A percentile compares a stretch with the other conserved stretches of the same genome.
phyloP scores from a whole-genome alignment of 2,113 vertebrate species.

The Leptosomus discolor region DNA sequence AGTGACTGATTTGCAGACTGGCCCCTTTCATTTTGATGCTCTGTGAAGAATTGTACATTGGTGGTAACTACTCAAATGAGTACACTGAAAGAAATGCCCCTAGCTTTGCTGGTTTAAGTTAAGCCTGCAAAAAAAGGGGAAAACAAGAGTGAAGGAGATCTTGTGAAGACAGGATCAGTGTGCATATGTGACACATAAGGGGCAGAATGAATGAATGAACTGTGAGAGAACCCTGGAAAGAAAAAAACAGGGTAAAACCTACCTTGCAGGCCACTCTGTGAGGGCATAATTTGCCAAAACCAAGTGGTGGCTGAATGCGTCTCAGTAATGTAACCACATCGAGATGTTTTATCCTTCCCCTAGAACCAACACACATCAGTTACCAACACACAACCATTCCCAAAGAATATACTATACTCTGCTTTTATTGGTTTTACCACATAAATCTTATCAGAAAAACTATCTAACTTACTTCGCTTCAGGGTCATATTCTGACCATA shows the following conservation, averaged over 20 bases:
- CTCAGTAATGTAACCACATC: constrained; percentile 94
- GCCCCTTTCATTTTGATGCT: background rate
- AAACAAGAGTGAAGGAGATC: background rate
- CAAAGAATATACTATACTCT: background rate
- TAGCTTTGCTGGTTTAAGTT: background rate
- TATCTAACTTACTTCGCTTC: constrained; percentile 91
- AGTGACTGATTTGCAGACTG: background rate
- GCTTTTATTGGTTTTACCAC: background rate
- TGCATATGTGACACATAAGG: background rate
- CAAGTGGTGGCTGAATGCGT: constrained; percentile 95
- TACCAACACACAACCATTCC: background rate
- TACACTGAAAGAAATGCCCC: background rate
- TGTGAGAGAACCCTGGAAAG: background rate
- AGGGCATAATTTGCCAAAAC: constrained; percentile 96
- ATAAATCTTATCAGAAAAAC: background rate
- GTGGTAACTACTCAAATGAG: background rate
- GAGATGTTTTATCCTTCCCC: constrained; percentile 96
- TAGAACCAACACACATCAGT: constrained; percentile 45
- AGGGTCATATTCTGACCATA: constrained; percentile 99
- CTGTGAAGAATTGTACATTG: background rate
- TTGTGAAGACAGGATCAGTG: background rate
- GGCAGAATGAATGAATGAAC: background rate
- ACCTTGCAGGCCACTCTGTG: constrained; percentile 99
- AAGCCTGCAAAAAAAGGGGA: background rate
- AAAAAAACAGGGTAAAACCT: background rate